A percentile compares a stretch with the other conserved stretches of the same genome.
Conservation (phyloP, 2,888 invertebrate species). For the Tenthredo scrophulariae region DNA sequence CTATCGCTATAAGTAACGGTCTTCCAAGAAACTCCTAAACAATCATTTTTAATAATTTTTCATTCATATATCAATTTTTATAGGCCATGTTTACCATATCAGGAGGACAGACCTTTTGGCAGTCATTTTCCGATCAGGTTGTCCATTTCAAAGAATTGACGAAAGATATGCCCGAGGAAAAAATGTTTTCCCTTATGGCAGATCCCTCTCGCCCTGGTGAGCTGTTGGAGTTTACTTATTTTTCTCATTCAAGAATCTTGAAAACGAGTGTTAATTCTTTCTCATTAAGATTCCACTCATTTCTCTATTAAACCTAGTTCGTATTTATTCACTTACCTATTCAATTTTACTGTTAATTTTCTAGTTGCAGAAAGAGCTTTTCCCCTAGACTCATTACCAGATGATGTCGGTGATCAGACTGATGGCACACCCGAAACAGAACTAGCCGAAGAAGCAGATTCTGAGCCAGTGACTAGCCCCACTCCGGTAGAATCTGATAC, state of each 20-base stretch:
- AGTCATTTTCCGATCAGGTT: constrained; percentile 85
- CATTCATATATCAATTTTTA: constrained; percentile 54
- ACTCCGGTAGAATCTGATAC: constrained; percentile 61
- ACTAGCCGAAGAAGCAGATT: constrained; percentile 59
- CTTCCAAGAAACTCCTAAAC: background rate
- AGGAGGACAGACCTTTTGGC: constrained; percentile 85
- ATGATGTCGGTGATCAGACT: constrained; percentile 62
- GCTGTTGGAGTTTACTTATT: background rate
- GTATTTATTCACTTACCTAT: background rate
- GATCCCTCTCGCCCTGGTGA: constrained; percentile 81
- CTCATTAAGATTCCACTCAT: background rate
- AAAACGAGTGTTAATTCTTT: background rate
- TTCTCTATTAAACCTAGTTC: background rate
- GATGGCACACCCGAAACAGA: constrained; percentile 57
- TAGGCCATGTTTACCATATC: constrained; percentile 84
- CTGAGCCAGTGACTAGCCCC: constrained; percentile 65
- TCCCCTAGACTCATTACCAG: constrained; percentile 59
- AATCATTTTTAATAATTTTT: background rate
- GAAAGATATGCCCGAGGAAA: constrained; percentile 81
- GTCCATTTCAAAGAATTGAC: constrained; percentile 85
- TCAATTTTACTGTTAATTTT: background rate
- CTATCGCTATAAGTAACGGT: too few relatives aligned
- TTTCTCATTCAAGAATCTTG: background rate
- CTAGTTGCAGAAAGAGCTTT: constrained; percentile 50
- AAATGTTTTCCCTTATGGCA: constrained; percentile 82